Conservation (phyloP, 2,797 vertebrate species). For the Alcedo quadribrachys region DNA sequence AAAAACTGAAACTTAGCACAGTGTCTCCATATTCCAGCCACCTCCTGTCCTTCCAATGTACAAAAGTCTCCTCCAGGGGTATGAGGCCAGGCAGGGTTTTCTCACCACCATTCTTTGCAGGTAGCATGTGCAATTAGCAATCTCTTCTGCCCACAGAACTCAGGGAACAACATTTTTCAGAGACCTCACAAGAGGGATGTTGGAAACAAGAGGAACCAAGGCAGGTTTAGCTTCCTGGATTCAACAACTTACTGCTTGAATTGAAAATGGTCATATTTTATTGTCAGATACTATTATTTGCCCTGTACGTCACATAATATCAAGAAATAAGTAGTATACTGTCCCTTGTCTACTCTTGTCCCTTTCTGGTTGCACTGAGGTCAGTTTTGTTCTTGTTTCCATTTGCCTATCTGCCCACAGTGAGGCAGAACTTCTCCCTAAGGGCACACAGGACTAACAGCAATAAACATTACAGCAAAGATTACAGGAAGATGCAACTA, state of each 20-base stretch:
- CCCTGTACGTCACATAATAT: not conserved
- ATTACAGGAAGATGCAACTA: not conserved
- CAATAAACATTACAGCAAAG: not conserved
- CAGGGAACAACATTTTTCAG: not conserved
- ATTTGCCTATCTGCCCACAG: not conserved
- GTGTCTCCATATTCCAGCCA: not conserved
- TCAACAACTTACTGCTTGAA: not conserved
- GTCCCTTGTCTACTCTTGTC: not conserved
- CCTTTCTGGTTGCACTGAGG: not conserved
- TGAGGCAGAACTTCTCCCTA: not conserved
- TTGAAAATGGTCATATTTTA: not conserved
- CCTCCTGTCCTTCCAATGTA: not conserved
- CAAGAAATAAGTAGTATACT: not conserved
- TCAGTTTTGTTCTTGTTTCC: not conserved
- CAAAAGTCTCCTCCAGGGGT: not conserved
- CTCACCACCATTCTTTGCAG: not conserved
- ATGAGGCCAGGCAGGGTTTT: not conserved
- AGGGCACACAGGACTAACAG: not conserved
- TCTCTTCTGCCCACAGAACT: not conserved
- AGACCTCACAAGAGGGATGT: accelerated
- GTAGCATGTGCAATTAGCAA: not conserved
- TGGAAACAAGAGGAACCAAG: not conserved
- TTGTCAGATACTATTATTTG: not conserved
- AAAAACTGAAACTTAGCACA: not conserved
- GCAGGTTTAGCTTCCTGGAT: not conserved